Evolutionary conservation across 92 coral and sea anemone species (phyloP).

Genomic region (Parazoanthus atlanticus): DNA sequence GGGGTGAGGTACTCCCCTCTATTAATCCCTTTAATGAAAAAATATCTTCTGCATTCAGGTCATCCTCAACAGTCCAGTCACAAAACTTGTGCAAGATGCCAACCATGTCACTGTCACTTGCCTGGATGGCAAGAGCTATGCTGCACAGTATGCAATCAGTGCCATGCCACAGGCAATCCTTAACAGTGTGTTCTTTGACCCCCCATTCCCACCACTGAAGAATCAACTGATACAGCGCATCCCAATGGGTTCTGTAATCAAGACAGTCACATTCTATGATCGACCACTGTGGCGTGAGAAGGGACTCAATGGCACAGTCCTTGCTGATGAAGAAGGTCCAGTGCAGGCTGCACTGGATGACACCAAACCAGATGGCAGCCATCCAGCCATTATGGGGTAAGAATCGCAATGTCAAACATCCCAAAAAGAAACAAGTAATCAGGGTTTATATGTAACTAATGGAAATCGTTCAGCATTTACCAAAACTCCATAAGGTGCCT

Average conservation of each 20-base stretch:
- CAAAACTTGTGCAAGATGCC: conserved; percentile 66
- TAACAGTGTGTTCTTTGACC: conserved; percentile 83
- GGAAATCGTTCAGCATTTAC: too few relatives aligned
- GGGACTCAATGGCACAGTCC: conserved; percentile 77
- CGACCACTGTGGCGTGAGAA: conserved; percentile 88
- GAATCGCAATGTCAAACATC: not conserved
- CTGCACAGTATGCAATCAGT: conserved; percentile 87
- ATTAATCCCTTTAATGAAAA: not conserved
- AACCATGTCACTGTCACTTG: conserved; percentile 84
- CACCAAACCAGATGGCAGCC: conserved; percentile 93
- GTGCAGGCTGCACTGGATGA: conserved; percentile 93
- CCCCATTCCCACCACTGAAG: conserved; percentile 93
- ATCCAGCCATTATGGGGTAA: conserved; percentile 99
- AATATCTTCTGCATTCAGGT: conserved; percentile 59
- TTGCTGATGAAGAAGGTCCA: conserved; percentile 90
- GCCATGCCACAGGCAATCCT: conserved; percentile 98
- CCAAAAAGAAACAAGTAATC: not conserved
- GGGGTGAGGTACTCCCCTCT: too few relatives aligned
- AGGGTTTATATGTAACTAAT: too few relatives aligned
- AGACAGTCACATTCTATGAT: conserved; percentile 86
- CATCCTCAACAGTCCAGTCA: conserved; percentile 82
- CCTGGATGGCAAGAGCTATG: conserved; percentile 81
- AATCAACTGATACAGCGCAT: conserved; percentile 92
- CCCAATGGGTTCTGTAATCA: conserved; percentile 98
- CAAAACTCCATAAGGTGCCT: too few relatives aligned